Evolutionary conservation across 1,140 invertebrate species (phyloP).

Genomic region (Grapholita molesta): DNA sequence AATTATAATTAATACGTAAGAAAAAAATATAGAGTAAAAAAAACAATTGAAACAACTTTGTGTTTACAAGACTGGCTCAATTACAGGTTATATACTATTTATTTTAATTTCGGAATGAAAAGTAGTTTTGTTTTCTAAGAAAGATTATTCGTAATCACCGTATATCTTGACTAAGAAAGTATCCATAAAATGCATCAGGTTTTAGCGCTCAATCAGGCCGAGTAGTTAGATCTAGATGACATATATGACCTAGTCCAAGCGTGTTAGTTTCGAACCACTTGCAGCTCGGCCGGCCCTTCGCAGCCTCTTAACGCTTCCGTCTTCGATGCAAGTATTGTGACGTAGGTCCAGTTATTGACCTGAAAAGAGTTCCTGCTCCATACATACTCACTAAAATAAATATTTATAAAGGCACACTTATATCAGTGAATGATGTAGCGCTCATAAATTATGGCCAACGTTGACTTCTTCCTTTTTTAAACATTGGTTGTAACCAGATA

Average conservation of each 20-base stretch:
- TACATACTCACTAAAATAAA: background rate
- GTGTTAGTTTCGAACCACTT: background rate
- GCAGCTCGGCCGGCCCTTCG: background rate
- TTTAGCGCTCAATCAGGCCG: background rate
- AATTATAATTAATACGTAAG: too few species aligned
- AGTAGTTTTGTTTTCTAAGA: background rate
- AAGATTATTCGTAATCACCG: background rate
- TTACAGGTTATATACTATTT: background rate
- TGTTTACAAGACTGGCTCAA: background rate
- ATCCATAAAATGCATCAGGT: background rate
- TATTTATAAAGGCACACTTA: too few species aligned
- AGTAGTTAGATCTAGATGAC: background rate
- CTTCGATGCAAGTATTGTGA: background rate
- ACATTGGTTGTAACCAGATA: background rate
- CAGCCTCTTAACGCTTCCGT: background rate
- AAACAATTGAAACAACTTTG: too few species aligned
- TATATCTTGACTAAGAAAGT: background rate
- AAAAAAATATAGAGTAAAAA: too few species aligned
- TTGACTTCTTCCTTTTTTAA: background rate
- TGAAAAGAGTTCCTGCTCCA: background rate
- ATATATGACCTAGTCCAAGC: background rate
- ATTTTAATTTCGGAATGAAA: background rate
- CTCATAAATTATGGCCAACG: background rate
- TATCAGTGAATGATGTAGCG: too few species aligned
- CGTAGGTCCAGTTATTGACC: background rate